These are phyloP conservation scores for Parazoanthus swiftii DNA, from an alignment of 92 coral and sea anemone genomes.

Conservation along the genomic window DNA sequence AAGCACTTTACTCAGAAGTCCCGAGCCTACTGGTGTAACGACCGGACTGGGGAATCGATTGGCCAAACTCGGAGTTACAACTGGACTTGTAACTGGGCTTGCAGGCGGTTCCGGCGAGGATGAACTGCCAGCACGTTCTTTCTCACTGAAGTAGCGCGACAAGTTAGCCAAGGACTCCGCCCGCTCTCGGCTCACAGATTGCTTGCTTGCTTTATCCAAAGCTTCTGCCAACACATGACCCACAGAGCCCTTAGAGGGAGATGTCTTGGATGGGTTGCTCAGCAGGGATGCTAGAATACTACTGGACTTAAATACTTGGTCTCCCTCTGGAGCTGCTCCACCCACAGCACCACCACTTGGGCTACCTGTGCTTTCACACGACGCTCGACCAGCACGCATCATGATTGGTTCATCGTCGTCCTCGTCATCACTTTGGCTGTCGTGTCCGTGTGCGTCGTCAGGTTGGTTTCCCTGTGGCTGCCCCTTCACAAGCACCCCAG, in stretches of 20 bases:
- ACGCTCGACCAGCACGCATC: slow-evolving; percentile 46
- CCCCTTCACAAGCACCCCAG: slow-evolving; percentile 98
- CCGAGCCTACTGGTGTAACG: slow-evolving; percentile 53
- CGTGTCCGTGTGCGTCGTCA: slow-evolving; percentile 53
- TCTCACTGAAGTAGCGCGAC: slow-evolving; percentile 83
- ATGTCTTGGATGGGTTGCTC: slow-evolving; percentile 65
- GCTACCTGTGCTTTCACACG: slow-evolving; percentile 11
- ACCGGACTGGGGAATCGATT: slow-evolving; percentile 37
- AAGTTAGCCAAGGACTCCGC: slow-evolving; percentile 78
- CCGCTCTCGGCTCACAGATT: slow-evolving; percentile 69
- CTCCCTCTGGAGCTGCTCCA: slow-evolving; percentile 55
- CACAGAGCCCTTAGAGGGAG: slow-evolving; percentile 74
- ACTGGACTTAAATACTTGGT: slow-evolving; percentile 51
- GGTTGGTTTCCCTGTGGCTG: slow-evolving; percentile 30
- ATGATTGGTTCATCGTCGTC: slow-evolving; percentile 72
- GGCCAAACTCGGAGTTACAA: slow-evolving; percentile 34
- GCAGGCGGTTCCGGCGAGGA: slow-evolving; percentile 45
- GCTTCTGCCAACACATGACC: slow-evolving; percentile 84
- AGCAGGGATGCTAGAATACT: slow-evolving; percentile 78
- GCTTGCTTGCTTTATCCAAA: slow-evolving; percentile 79
- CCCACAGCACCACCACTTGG: slow-evolving; percentile 53
- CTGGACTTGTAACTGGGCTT: slow-evolving; percentile 58
- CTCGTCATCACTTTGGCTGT: slow-evolving; percentile 59
- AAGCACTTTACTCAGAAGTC: slow-evolving; percentile 70
- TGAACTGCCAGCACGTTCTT: slow-evolving; percentile 59